A percentile compares a stretch with the other conserved stretches of the same genome.
Evolutionary conservation across 2,113 vertebrate genomes (phyloP).

Genomic region (Ictidomys tridecemlineatus): DNA sequence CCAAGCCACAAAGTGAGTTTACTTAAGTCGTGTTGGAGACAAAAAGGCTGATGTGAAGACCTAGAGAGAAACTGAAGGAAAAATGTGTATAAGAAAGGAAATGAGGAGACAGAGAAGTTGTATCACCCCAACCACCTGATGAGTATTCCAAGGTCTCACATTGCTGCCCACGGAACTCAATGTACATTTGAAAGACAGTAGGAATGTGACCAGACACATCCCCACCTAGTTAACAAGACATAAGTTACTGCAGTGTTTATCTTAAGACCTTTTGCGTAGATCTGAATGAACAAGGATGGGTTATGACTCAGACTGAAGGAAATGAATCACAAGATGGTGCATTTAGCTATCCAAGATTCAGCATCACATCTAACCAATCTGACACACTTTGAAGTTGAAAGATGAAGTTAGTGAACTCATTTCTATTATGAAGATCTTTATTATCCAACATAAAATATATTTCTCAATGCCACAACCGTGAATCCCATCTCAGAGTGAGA

Average conservation of each 20-base stretch:
- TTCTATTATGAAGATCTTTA: conserved; percentile 52
- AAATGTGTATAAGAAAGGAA: conserved; percentile 35
- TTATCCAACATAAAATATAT: conserved; percentile 50
- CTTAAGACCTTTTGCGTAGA: conserved; percentile 58
- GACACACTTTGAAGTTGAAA: conserved; percentile 43
- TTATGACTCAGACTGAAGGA: conserved; percentile 84
- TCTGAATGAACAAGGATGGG: conserved; percentile 67
- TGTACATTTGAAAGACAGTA: background rate
- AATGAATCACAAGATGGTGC: conserved; percentile 83
- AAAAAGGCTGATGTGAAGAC: background rate
- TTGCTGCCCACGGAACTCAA: background rate
- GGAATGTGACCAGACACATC: conserved; percentile 13
- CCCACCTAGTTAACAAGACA: conserved; percentile 46
- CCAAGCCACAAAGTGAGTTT: background rate
- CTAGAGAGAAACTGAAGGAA: background rate
- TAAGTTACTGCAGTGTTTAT: conserved; percentile 56
- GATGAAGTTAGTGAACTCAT: conserved; percentile 59
- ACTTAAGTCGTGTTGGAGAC: background rate
- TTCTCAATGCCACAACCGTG: background rate
- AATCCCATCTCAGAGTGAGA: background rate
- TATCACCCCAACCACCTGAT: background rate
- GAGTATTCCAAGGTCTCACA: background rate
- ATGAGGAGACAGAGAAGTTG: background rate
- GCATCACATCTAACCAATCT: conserved; percentile 61
- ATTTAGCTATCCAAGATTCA: conserved; percentile 56